Evolutionary conservation across 2,797 vertebrate genomes (phyloP), one percentile per base, ranked within the genome.

Genomic region (Parauchenoglanis punctatus): DNA sequence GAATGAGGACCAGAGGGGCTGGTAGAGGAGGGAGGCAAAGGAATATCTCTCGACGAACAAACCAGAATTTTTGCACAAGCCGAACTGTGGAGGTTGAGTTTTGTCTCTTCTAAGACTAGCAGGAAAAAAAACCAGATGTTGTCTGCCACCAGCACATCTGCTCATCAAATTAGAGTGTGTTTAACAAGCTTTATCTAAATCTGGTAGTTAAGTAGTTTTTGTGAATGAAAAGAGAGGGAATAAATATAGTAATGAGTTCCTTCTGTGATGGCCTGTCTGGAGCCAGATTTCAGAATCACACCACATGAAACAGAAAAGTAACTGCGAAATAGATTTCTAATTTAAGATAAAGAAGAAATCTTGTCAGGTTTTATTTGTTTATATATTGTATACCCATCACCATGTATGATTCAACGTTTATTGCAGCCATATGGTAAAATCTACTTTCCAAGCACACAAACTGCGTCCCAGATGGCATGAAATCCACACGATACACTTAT

Each of bases 161-260:
- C 75, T 86, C 49, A 18, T 78, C 73, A 80, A 40, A 44, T 56
- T 49, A 23, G 61, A 73, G 20, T 5, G 25, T 76, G 40, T 76
- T 40, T 28, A 59, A 58, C 59, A 40, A 25, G 11, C 28, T 86
- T 49, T 28, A 76, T 28, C 46, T 52, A n/a, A n/a, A 52, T 28
- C 73, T 3, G 25, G 46, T n/a, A 70, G 83, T 28, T 58, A 56
- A 58, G 49, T 25, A n/a, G 35, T 25, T 63, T n/a, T n/a, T n/a
- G 0, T 28, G 11, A 58, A 81, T 35, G 49, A 86, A 70, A 81
- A 7, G 28, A 77, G 31, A 35, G 59, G 85, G 76, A 59, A 72
- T 81, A 81, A 86, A 81, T 81, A 81, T 54, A 81, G 73, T 28
- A 46, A 46, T 13, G 46, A 15, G 44, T 49, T 75, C 20, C 70